phyloP scores from a whole-genome alignment of 2,113 vertebrate species.

The Cardinalis cardinalis region DNA sequence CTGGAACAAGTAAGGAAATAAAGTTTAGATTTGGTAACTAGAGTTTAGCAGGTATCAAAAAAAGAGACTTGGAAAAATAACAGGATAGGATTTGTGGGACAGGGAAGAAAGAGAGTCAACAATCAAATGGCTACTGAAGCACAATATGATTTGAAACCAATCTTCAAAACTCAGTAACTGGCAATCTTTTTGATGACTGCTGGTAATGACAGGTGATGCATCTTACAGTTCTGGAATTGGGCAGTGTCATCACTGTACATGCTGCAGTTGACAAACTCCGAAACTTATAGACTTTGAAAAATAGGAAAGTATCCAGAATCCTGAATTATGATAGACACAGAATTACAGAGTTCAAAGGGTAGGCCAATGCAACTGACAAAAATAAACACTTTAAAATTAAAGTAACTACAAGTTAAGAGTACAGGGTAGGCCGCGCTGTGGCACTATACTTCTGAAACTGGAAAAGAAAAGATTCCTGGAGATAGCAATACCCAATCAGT shows the following conservation, averaged over 20 bases:
- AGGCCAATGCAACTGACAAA: conserved; percentile 53
- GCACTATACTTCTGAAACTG: conserved; percentile 77
- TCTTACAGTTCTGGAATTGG: background rate
- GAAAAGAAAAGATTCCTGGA: conserved; percentile 75
- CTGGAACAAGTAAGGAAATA: background rate
- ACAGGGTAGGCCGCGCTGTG: conserved; percentile 44
- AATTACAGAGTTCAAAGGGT: conserved; percentile 7
- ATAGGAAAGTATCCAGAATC: conserved; percentile 15
- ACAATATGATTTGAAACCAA: background rate
- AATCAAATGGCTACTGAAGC: background rate
- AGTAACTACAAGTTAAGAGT: conserved; percentile 46
- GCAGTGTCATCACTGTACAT: conserved; percentile 54
- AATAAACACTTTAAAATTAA: conserved; percentile 57
- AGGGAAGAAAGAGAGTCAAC: background rate
- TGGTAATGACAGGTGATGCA: background rate
- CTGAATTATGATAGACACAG: background rate
- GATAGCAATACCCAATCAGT: conserved; percentile 66
- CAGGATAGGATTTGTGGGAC: background rate
- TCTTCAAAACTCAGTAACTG: background rate
- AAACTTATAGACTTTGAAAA: background rate
- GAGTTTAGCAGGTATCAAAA: background rate
- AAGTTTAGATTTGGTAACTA: background rate
- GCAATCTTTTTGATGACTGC: background rate
- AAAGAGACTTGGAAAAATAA: background rate
- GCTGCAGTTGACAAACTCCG: conserved; percentile 40